These are phyloP conservation scores for Paguma larvata DNA, from an alignment of 2,797 vertebrate genomes.

Conservation along the genomic window DNA sequence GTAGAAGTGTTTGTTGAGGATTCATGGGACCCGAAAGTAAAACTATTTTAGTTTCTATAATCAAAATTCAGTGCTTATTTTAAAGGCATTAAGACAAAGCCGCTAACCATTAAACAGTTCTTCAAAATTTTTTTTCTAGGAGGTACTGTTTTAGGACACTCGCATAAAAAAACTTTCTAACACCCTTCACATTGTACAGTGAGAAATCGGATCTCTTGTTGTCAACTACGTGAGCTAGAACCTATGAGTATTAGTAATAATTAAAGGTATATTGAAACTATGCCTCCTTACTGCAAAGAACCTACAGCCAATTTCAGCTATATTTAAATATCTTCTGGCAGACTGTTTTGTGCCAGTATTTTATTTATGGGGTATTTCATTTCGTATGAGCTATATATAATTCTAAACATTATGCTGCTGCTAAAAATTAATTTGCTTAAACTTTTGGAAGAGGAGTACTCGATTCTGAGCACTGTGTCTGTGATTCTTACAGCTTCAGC, in stretches of 20 bases:
- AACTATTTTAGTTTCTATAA: constrained; percentile 43
- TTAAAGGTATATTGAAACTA: constrained; percentile 47
- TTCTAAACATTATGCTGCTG: constrained; percentile 36
- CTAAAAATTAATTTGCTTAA: constrained; percentile 58
- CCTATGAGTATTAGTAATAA: constrained; percentile 6
- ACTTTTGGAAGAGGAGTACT: constrained; percentile 40
- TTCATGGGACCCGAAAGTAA: constrained; percentile 13
- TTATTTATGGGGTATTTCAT: constrained; percentile 19
- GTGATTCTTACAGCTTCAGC: neutral
- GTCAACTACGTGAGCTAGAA: neutral
- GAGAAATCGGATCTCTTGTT: constrained; percentile 19
- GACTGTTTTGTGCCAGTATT: constrained; percentile 36
- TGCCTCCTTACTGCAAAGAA: neutral
- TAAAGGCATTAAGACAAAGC: constrained; percentile 56
- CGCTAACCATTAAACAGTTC: neutral
- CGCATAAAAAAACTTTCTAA: neutral
- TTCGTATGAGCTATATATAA: neutral
- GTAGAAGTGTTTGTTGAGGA: neutral
- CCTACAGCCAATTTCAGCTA: neutral
- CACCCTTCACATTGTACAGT: neutral
- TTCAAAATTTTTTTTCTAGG: constrained; percentile 43
- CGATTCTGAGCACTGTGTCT: constrained; percentile 21
- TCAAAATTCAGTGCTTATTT: constrained; percentile 41
- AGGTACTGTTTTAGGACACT: neutral
- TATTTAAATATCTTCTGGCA: constrained; percentile 41